Evolutionary conservation across 2,888 invertebrate species (phyloP).

Genomic region (Drosophila setosimentum): DNA sequence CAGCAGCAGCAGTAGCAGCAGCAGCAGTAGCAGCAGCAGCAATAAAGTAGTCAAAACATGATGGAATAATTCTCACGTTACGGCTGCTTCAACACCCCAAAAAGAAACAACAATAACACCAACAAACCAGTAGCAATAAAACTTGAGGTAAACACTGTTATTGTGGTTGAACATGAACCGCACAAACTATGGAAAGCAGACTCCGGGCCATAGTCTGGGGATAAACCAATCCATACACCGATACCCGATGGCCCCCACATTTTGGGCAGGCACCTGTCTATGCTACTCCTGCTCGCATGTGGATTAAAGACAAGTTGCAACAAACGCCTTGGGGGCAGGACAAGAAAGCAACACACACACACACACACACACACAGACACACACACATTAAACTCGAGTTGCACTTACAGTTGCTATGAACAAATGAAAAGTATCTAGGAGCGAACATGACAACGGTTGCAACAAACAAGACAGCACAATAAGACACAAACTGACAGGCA

Average conservation of each 20-base stretch:
- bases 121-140: slow-evolving; percentile 37
- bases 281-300: slow-evolving; percentile 27
- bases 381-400: no score
- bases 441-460: slow-evolving; percentile 16
- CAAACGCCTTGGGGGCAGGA: slow-evolving; percentile 46
- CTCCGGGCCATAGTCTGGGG: slow-evolving; percentile 10
- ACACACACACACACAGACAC: no score
- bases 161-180: slow-evolving; percentile 61
- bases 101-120: background rate
- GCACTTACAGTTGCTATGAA: slow-evolving; percentile 7
- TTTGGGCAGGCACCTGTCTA: slow-evolving; percentile 40
- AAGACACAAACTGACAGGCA: slow-evolving; percentile 2
- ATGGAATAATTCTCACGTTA: slow-evolving; percentile 15
- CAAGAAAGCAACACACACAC: slow-evolving; percentile 16
- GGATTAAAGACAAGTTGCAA: slow-evolving; percentile 59
- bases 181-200: slow-evolving; percentile 37
- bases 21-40: slow-evolving; percentile 2
- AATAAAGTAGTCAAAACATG: slow-evolving; percentile 26
- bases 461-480: slow-evolving; percentile 14
- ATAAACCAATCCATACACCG: slow-evolving; percentile 16
- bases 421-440: slow-evolving; percentile 35
- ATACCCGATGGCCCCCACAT: no score
- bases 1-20: slow-evolving; percentile 1
- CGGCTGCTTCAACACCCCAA: slow-evolving; percentile 13
- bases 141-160: slow-evolving; percentile 58